These are phyloP conservation scores for Saturnia pavonia DNA, from an alignment of 2,888 invertebrate species.

Conservation along the genomic window DNA sequence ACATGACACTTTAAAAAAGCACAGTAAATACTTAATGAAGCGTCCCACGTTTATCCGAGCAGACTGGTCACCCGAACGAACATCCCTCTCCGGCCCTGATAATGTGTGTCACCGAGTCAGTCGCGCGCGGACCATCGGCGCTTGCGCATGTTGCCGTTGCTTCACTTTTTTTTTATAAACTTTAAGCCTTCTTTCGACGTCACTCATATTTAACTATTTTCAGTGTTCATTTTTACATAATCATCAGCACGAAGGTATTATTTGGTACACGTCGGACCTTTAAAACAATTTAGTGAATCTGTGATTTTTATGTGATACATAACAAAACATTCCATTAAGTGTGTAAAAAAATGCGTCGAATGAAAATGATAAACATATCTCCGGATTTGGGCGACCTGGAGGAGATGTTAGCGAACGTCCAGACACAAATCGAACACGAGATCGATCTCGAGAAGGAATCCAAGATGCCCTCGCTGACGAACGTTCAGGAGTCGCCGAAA, in stretches of 20 bases:
- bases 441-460: slow-evolving; percentile 68
- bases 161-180: not conserved
- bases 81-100: not conserved
- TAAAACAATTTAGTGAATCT: slow-evolving; percentile 11
- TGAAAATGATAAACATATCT: slow-evolving; percentile 59
- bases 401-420: slow-evolving; percentile 76
- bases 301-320: slow-evolving; percentile 28
- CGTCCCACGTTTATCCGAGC: not conserved
- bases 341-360: slow-evolving; percentile 55
- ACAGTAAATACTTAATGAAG: not conserved
- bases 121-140: slow-evolving; percentile 15
- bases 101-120: slow-evolving; percentile 17
- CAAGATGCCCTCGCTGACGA: slow-evolving; percentile 63
- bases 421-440: slow-evolving; percentile 72
- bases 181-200: too few relatives aligned
- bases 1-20: not conserved
- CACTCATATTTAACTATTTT: not conserved
- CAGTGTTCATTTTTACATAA: not conserved
- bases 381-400: slow-evolving; percentile 75
- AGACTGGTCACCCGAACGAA: not conserved
- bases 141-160: slow-evolving; percentile 21
- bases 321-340: slow-evolving; percentile 16
- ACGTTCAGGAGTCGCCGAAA: slow-evolving; percentile 69
- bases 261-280: not conserved
- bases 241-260: not conserved